phyloP scores from a whole-genome alignment of 1,140 invertebrate species.

The Drosophila sproati region DNA sequence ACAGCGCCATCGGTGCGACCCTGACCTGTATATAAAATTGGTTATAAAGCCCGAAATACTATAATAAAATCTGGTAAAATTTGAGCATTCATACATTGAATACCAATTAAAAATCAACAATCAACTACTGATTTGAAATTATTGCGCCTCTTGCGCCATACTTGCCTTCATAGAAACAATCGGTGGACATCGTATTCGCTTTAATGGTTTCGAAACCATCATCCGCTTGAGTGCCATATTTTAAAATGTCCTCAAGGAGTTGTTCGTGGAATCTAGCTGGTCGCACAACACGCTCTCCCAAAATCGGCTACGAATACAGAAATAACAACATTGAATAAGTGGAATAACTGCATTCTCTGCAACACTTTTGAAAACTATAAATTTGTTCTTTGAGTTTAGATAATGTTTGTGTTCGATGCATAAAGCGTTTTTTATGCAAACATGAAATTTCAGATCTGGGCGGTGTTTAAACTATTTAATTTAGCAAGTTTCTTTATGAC shows the following conservation, averaged over 20 bases:
- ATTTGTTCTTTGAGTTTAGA: too few relatives aligned
- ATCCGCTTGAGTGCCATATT: conserved; percentile 86
- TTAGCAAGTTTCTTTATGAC: too few relatives aligned
- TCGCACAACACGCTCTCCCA: conserved; percentile 93
- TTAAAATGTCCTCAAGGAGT: conserved; percentile 90
- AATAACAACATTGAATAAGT: not conserved
- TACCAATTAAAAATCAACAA: too few relatives aligned
- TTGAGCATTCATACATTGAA: too few relatives aligned
- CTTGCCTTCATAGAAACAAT: conserved; percentile 97
- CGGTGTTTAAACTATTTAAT: too few relatives aligned
- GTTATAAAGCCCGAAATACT: too few relatives aligned
- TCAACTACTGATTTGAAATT: too few relatives aligned
- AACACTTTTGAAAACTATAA: too few relatives aligned
- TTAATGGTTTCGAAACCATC: conserved; percentile 90
- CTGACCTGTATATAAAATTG: conserved; percentile 85
- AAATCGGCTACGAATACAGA: conserved; percentile 88
- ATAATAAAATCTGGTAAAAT: too few relatives aligned
- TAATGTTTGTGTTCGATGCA: too few relatives aligned
- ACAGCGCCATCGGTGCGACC: conserved; percentile 97
- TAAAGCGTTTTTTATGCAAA: too few relatives aligned
- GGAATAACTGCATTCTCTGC: not conserved
- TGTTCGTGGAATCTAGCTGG: conserved; percentile 92
- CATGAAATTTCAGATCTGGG: too few relatives aligned
- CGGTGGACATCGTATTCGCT: conserved; percentile 96
- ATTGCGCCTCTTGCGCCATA: conserved; percentile 63